Evolutionary conservation across 2,888 invertebrate species (phyloP), one percentile per base, ranked within the genome.

Genomic region (Hyposoter dolosus): DNA sequence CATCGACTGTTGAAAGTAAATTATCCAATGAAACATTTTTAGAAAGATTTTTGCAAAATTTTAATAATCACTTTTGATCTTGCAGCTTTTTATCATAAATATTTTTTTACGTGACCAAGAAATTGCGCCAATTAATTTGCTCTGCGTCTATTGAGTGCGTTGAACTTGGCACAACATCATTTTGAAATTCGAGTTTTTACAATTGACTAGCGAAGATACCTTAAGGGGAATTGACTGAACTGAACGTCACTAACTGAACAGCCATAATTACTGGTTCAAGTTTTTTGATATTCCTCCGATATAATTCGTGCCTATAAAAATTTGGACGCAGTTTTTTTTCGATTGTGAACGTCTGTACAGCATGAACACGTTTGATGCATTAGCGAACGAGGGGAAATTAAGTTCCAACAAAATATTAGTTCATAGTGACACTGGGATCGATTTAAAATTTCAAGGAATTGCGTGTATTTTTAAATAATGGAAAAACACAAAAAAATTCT

Each of bases 141-240:
- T 3, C 40, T 40, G 40, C 40, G 10, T 40, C 40, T 40, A 10
- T 4, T 10, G 7, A 40, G 10, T 40, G 40, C 40, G 5, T 40
- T 40, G 6, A 5, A 35, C 35, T 35, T 35, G 35, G 6, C 35
- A 35, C 6, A 35, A 35, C 0, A 35, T 35, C 35, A 6, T 35
- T 35, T 35, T 6, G 40, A 40, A 40, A 40, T 9, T 40, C 10
- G 10, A 40, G 40, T 40, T 40, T 40, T 10, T 40, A 40, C 40
- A 40, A 40, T 7, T 40, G 40, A 40, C 40, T 40, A 40, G 40
- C 40, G 40, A 40, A 7, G 40, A 40, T 40, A 40, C 28, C 60
- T 60, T 6, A 60, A 60, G 60, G 56, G 15, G 56, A 60, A 60
- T 12, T 23, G 60, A 60, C n/a, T n/a, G n/a, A n/a, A n/a, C n/a